Evolutionary conservation across 2,113 vertebrate genomes (phyloP).

Genomic region (Gymnobelideus leadbeateri): DNA sequence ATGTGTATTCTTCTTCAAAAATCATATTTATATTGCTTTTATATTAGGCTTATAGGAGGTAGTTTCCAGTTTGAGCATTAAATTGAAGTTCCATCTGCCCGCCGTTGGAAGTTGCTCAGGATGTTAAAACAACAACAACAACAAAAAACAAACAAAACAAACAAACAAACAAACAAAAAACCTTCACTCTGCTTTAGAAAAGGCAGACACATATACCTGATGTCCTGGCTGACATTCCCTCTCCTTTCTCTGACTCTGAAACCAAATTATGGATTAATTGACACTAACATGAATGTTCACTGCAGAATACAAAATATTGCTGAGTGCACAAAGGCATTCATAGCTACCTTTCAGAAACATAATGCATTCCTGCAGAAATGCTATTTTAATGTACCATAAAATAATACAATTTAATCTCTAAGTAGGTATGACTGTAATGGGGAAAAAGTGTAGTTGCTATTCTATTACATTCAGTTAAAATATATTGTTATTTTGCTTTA

Average conservation of each 20-base stretch:
- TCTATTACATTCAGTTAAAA: slow-evolving; percentile 64
- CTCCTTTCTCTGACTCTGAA: slow-evolving; percentile 19
- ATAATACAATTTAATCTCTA: slow-evolving; percentile 82
- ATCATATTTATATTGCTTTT: slow-evolving; percentile 31
- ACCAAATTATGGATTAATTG: slow-evolving; percentile 78
- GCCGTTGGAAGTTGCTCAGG: slow-evolving; percentile 65
- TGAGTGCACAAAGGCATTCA: slow-evolving; percentile 79
- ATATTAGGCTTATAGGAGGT: slow-evolving; percentile 1
- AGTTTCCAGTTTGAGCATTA: slow-evolving; percentile 60
- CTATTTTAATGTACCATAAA: slow-evolving; percentile 84
- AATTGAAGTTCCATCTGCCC: slow-evolving; percentile 63
- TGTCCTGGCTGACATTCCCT: slow-evolving; percentile 61
- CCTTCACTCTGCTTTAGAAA: slow-evolving; percentile 43
- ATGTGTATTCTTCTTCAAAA: slow-evolving; percentile 29
- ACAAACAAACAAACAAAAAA: too few species aligned
- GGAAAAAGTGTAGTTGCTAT: slow-evolving; percentile 66
- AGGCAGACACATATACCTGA: slow-evolving; percentile 2
- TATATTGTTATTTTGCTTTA: slow-evolving; percentile 75
- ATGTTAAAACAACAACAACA: slow-evolving; percentile 37
- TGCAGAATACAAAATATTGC: slow-evolving; percentile 77
- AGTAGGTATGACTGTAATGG: slow-evolving; percentile 83
- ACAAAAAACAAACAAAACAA: too few species aligned
- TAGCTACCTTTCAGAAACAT: slow-evolving; percentile 76
- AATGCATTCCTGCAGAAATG: slow-evolving; percentile 77
- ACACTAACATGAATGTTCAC: slow-evolving; percentile 71